These are phyloP conservation scores for Euglossa dilemma DNA, from an alignment of 1,140 invertebrate species.

Conservation along the genomic window DNA sequence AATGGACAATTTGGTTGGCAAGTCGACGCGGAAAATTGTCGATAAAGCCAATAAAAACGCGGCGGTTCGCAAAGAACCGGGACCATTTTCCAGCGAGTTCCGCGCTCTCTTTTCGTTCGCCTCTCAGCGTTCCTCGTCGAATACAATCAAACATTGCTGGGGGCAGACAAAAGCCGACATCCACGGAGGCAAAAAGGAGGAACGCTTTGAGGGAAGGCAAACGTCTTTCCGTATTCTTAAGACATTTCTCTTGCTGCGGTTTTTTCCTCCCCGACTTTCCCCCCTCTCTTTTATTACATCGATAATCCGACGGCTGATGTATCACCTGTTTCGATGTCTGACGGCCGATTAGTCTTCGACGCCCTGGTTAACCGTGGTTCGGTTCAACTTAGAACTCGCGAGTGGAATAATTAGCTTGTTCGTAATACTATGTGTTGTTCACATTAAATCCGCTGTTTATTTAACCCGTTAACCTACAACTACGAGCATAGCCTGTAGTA, in stretches of 20 bases:
- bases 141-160: constrained; percentile 10
- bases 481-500: too few relatives aligned
- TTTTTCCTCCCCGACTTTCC: background rate
- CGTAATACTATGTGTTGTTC: too few relatives aligned
- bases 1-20: background rate
- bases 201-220: background rate
- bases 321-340: constrained; percentile 8
- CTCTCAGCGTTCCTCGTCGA: background rate
- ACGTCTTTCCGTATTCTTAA: constrained; percentile 5
- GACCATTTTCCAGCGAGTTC: background rate
- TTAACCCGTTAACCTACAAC: too few relatives aligned
- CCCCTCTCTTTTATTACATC: constrained; percentile 15
- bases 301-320: constrained; percentile 10
- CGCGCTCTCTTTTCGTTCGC: background rate
- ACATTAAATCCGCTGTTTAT: too few relatives aligned
- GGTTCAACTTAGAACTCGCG: too few relatives aligned
- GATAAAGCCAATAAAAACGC: background rate
- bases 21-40: background rate
- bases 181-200: background rate
- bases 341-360: background rate
- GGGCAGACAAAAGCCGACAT: background rate
- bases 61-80: background rate
- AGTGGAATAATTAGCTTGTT: too few relatives aligned
- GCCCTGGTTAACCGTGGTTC: background rate
- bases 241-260: constrained; percentile 9